Base-by-base conservation (phyloP, 2,797 vertebrate species). In the Chromobotia macracanthus region DNA sequence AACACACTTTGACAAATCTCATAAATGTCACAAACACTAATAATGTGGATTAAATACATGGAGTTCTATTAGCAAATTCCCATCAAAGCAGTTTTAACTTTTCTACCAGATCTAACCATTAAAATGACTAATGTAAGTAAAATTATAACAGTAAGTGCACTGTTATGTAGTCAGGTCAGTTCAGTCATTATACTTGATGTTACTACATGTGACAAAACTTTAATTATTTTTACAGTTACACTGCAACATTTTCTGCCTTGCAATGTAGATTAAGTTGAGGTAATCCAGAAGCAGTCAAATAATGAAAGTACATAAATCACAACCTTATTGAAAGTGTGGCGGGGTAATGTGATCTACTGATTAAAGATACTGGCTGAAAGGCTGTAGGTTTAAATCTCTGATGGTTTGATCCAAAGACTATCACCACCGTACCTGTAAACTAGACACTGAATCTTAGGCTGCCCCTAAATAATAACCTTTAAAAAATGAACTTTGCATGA, bases 1-100 rank as follows among this genome's bases (percentile, higher is more conserved):
- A 69, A 71, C 53, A 66, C 56, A 31, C 50, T 77, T 50, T 63
- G 79, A 74, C 82, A 74, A 82, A 67, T 61, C 55, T 63, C 76
- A 80, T 69, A 35, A 46, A 68, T 69, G n/a, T 60, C 35, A 46
- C 51, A 67, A 25, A 72, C 16, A 72, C 38, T 56, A 44, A 76
- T 18, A 67, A 44, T 31, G 6, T 10, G 8, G 35, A 56, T 44
- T 56, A 31, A 65, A 67, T 19, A 46, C 55, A 11, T 64, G 25
- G 58, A 12, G 48, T 51, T 19, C n/a, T 31, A 31, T 31, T 31
- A 28, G 2, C n/a, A n/a, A 48, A 35, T 25, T 55, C 9, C 10
- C 13, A 44, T 55, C 1, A 56, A 76, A 56, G 63, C 18, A 19
- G 10, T 60, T 25, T 16, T 16, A n/a, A n/a, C n/a, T n/a, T 58